Conservation (phyloP, 2,797 vertebrate species). For the Pteropus rufus region DNA sequence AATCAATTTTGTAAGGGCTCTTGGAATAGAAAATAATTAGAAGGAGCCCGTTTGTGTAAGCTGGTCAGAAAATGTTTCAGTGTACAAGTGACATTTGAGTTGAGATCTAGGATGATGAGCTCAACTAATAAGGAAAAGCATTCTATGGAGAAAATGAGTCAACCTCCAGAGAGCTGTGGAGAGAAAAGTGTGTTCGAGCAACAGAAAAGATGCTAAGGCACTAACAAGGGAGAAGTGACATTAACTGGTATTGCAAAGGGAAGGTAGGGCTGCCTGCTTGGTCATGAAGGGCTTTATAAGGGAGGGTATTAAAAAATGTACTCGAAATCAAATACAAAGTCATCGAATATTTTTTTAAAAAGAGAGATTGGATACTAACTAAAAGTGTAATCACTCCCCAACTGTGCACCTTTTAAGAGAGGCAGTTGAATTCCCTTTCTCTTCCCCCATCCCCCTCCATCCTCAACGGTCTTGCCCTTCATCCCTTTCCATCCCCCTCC, state of each 20-base stretch:
- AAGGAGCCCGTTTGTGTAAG: background rate
- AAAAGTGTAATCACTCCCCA: background rate
- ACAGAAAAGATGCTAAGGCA: background rate
- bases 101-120: background rate
- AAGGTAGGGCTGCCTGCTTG: no score
- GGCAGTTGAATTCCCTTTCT: no score
- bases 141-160: background rate
- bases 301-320: background rate
- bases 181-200: background rate
- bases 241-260: accelerated
- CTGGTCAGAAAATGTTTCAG: background rate
- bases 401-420: background rate
- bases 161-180: background rate
- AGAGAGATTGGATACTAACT: background rate
- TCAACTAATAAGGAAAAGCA: background rate
- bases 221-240: no score
- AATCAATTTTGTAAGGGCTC: background rate
- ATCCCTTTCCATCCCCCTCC: background rate
- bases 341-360: background rate
- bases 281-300: background rate
- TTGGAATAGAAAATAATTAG: background rate
- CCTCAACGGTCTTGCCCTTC: no score
- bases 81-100: background rate
- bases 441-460: background rate
- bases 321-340: background rate